Conservation (phyloP, 2,888 invertebrate genomes). For the Himalopsyche japonica region DNA sequence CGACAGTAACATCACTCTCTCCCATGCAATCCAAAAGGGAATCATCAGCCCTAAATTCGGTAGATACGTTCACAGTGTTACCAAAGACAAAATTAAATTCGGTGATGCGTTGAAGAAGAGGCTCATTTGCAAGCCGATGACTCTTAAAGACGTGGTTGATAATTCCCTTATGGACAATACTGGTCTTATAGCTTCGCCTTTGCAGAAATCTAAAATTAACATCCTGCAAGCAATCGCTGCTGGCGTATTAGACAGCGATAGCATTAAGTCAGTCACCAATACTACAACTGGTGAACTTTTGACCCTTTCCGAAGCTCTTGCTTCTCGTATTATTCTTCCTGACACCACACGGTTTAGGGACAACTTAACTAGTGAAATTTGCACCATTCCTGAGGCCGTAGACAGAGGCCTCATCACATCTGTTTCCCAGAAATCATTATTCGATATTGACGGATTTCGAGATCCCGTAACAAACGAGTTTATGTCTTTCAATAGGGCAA, state of each 20-base stretch:
- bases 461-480: slow-evolving; percentile 80
- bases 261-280: slow-evolving; percentile 82
- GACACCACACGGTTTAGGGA: slow-evolving; percentile 76
- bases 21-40: slow-evolving; percentile 77
- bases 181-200: slow-evolving; percentile 79
- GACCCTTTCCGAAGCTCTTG: slow-evolving; percentile 83
- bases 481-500: slow-evolving; percentile 81
- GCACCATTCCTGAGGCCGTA: slow-evolving; percentile 84
- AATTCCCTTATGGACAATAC: slow-evolving; percentile 76
- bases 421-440: slow-evolving; percentile 84
- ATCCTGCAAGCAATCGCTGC: slow-evolving; percentile 83
- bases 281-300: slow-evolving; percentile 77
- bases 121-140: slow-evolving; percentile 85
- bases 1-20: slow-evolving; percentile 79
- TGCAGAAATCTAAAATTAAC: slow-evolving; percentile 73
- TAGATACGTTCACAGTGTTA: slow-evolving; percentile 74
- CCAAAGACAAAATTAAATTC: slow-evolving; percentile 76
- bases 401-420: slow-evolving; percentile 87
- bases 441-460: slow-evolving; percentile 89
- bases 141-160: slow-evolving; percentile 87
- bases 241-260: slow-evolving; percentile 86
- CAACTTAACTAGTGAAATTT: slow-evolving; percentile 70
- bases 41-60: slow-evolving; percentile 82
- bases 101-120: slow-evolving; percentile 82
- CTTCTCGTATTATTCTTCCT: slow-evolving; percentile 76